Evolutionary conservation across 2,888 invertebrate species (phyloP).

Genomic region (Ganaspis brasiliensis): DNA sequence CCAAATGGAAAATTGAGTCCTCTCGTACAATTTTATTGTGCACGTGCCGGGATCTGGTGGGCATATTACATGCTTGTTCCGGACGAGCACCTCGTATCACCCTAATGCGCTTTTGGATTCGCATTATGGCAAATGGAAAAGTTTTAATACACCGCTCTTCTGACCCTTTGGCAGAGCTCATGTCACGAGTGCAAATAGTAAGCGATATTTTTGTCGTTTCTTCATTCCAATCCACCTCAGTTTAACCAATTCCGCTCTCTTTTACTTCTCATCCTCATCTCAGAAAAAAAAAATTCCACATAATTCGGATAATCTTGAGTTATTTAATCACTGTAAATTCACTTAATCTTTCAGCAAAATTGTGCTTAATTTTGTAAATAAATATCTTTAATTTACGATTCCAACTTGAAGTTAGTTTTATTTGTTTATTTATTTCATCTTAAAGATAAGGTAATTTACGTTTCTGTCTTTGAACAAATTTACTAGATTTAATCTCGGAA

Average conservation of each 20-base stretch:
- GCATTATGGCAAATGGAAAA: conserved; percentile 72
- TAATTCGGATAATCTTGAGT: too few relatives aligned
- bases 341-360: too few relatives aligned
- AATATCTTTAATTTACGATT: too few relatives aligned
- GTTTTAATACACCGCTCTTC: conserved; percentile 61
- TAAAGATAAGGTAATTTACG: too few relatives aligned
- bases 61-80: conserved; percentile 62
- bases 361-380: too few relatives aligned
- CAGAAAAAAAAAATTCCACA: background rate
- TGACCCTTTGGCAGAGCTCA: conserved; percentile 13
- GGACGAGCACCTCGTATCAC: conserved; percentile 55
- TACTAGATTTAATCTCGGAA: too few relatives aligned
- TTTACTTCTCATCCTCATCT: background rate
- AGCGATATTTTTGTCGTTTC: conserved; percentile 11
- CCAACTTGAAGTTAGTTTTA: too few relatives aligned
- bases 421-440: too few relatives aligned
- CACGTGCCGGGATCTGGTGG: conserved; percentile 68
- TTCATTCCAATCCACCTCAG: background rate
- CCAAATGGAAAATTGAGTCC: conserved; percentile 76
- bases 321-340: too few relatives aligned
- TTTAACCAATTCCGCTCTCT: background rate
- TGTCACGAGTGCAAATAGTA: conserved; percentile 18
- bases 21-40: conserved; percentile 75
- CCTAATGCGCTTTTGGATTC: conserved; percentile 70
- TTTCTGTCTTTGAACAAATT: too few relatives aligned